Base-by-base conservation (phyloP, 1,140 invertebrate species). In the Neodiprion lecontei region DNA sequence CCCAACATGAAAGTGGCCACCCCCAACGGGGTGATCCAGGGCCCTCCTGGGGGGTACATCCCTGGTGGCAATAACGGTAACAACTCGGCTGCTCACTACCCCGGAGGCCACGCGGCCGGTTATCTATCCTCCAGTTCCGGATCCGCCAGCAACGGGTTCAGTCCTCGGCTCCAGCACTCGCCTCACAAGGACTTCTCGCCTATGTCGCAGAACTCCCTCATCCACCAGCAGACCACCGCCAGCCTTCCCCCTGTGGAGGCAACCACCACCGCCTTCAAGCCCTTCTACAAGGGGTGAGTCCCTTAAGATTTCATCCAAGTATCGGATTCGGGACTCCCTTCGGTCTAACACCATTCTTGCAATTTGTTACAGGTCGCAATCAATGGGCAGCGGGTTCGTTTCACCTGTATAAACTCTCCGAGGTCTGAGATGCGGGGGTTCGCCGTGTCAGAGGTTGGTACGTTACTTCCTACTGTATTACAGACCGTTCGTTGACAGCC, bases 1-100 rank as follows among this genome's bases (percentile, higher is more conserved):
- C 96, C 96, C 84, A 96, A 95, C 88, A 95, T 96, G 93, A 97
- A 96, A 86, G 91, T 95, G 83, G 92, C 93, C 80, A 94, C 92
- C 83, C 93, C 94, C 82, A 85, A 92, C 89, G 82, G 91, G 87
- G 86, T 92, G 80, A 89, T 92, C 90, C 89, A 88, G 89, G 87
- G 88, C 78, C 86, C 90, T 84, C 88, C 89, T 84, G 86, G 88
- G 84, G 88, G 89, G 80, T 91, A 91, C 80, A 86, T 90, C 83
- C 86, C 87, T 85, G 84, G 83, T 88, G 87, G 88, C 86, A 87
- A 84, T 81, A 85, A 81, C 71, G 78, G 77, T 66, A 84, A 71
- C 69, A 75, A 80, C 8, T 78, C 74, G 72, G 86, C 79, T 48
- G 87, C 79, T 77, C 89, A 78, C 80, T 90, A 89, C 85, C 90